phyloP scores from a whole-genome alignment of 2,113 vertebrate species.

The Diadophis punctatus region DNA sequence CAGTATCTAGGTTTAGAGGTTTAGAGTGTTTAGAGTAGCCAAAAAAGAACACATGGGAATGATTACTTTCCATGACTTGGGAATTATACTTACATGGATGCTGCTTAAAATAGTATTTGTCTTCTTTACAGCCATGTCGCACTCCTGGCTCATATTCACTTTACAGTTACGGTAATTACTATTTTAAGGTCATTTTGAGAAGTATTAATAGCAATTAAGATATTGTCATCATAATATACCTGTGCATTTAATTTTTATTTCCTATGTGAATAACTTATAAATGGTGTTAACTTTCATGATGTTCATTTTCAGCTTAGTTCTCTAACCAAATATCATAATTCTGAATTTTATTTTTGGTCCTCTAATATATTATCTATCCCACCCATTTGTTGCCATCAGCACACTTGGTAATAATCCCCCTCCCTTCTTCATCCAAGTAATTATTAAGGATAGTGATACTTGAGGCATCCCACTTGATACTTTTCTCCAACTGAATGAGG shows the following conservation, averaged over 20 bases:
- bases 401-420: not conserved
- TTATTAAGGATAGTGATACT: not conserved
- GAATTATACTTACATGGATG: not conserved
- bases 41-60: not conserved
- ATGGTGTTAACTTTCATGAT: not conserved
- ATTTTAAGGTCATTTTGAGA: not conserved
- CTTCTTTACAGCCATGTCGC: not conserved
- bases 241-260: not conserved
- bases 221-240: not conserved
- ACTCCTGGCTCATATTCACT: not conserved
- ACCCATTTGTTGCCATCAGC: not conserved
- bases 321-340: not conserved
- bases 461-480: not conserved
- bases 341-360: not conserved
- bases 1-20: not conserved
- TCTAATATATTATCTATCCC: not conserved
- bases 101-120: not conserved
- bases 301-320: not conserved
- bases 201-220: not conserved
- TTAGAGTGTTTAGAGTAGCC: not conserved
- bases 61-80: not conserved
- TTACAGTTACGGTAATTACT: not conserved
- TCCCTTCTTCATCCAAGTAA: not conserved
- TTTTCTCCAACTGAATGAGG: not conserved
- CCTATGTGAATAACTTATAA: not conserved